Percentiles rank a stretch among this genome's conserved stretches.
phyloP scores from a whole-genome alignment of 2,797 vertebrate genomes.

The Florisuga fusca region DNA sequence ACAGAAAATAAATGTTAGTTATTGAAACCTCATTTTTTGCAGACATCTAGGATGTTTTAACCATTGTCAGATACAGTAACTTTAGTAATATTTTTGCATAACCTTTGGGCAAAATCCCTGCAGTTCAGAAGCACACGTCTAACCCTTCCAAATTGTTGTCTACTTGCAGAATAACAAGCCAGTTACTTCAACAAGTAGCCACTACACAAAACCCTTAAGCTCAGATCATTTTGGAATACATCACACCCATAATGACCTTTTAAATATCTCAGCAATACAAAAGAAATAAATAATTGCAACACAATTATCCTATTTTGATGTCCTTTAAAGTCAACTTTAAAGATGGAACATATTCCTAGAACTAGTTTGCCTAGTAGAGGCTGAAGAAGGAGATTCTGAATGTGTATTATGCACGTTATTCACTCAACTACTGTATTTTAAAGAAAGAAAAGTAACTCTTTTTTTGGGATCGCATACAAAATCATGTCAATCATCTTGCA shows the following conservation, averaged over 20 bases:
- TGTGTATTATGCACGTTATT: too few relatives aligned
- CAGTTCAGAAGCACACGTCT: neutral
- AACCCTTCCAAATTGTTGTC: neutral
- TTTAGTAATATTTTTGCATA: neutral
- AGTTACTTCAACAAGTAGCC: neutral
- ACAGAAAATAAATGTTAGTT: neutral
- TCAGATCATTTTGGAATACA: neutral
- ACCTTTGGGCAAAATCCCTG: neutral
- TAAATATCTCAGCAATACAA: neutral
- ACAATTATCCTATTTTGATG: neutral
- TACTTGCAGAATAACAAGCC: neutral
- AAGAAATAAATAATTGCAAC: neutral
- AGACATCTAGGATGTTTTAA: neutral
- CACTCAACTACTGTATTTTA: too few relatives aligned
- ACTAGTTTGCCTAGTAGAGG: too few relatives aligned
- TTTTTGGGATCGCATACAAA: neutral
- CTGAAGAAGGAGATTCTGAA: too few relatives aligned
- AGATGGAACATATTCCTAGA: too few relatives aligned
- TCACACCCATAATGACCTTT: neutral
- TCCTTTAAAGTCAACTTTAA: too few relatives aligned
- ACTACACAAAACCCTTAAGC: neutral
- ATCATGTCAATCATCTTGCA: too few relatives aligned
- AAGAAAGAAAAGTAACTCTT: too few relatives aligned
- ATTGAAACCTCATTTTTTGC: neutral
- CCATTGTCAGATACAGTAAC: neutral